phyloP scores from a whole-genome alignment of 2,888 invertebrate genomes.

The Nymphalis c-album region DNA sequence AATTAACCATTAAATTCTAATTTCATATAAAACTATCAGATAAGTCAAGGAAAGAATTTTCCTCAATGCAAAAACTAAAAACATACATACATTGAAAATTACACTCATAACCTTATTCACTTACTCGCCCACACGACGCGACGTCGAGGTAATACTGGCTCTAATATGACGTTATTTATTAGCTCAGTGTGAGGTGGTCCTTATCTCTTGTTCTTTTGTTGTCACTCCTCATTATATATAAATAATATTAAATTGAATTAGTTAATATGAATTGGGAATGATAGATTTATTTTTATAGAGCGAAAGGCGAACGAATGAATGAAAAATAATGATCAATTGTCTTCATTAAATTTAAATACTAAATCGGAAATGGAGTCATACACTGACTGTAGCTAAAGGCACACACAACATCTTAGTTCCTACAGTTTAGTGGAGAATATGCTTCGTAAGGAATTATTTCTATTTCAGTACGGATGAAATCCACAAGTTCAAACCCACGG shows the following conservation, averaged over 20 bases:
- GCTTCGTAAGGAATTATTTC: too few species aligned
- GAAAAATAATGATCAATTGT: background rate
- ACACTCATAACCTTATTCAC: slow-evolving; percentile 21
- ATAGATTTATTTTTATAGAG: slow-evolving; percentile 14
- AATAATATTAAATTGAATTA: slow-evolving; percentile 21
- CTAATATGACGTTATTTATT: slow-evolving; percentile 34
- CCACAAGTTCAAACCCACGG: too few species aligned
- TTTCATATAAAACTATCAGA: too few species aligned
- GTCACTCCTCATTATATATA: slow-evolving; percentile 21
- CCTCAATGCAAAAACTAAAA: background rate
- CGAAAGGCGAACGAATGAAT: background rate
- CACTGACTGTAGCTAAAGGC: too few species aligned
- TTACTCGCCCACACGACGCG: slow-evolving; percentile 13
- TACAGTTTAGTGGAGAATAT: too few species aligned
- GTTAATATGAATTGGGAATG: background rate
- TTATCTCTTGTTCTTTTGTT: slow-evolving; percentile 25
- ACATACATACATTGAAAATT: slow-evolving; percentile 5
- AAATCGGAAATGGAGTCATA: too few species aligned
- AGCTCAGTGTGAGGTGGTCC: slow-evolving; percentile 24
- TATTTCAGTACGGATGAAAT: too few species aligned
- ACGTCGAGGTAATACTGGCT: slow-evolving; percentile 11
- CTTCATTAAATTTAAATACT: too few species aligned
- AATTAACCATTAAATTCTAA: too few species aligned
- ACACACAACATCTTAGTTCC: too few species aligned
- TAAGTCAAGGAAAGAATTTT: background rate